Conservation (phyloP, 2,797 vertebrate genomes). For the Epinephelus malabaricus region DNA sequence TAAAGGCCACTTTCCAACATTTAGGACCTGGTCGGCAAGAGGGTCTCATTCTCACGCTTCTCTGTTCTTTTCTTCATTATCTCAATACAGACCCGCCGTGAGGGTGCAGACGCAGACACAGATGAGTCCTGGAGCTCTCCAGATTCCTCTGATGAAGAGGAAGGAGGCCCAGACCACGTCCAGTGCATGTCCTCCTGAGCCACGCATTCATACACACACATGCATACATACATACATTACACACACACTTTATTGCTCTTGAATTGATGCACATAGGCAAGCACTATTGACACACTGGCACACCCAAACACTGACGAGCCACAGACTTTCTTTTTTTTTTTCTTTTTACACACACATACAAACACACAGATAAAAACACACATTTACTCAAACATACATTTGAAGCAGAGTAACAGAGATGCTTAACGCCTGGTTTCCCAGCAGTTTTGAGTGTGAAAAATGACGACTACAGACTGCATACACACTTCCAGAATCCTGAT, state of each 20-base stretch:
- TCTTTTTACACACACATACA: constrained; percentile 47
- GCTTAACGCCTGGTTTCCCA: constrained; percentile 58
- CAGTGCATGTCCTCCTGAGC: constrained; percentile 98
- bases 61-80: neutral
- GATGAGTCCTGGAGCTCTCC: constrained; percentile 95
- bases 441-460: constrained; percentile 54
- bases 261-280: constrained; percentile 82
- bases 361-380: constrained; percentile 54
- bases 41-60: neutral
- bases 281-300: constrained; percentile 83
- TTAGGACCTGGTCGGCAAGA: no score
- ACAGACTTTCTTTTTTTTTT: constrained; percentile 42
- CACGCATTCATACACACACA: constrained; percentile 32
- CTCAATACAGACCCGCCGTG: constrained; percentile 73
- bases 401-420: constrained; percentile 59
- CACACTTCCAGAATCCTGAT: constrained; percentile 51
- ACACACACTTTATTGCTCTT: constrained; percentile 75
- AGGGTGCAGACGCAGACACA: constrained; percentile 90
- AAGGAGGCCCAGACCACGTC: constrained; percentile 94
- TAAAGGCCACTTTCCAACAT: neutral
- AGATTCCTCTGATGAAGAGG: constrained; percentile 94
- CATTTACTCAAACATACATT: constrained; percentile 53
- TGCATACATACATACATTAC: constrained; percentile 40
- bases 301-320: constrained; percentile 75
- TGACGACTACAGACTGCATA: constrained; percentile 36